Evolutionary conservation across 1,140 invertebrate species (phyloP).

Genomic region (Stenopsyche tienmushanensis): DNA sequence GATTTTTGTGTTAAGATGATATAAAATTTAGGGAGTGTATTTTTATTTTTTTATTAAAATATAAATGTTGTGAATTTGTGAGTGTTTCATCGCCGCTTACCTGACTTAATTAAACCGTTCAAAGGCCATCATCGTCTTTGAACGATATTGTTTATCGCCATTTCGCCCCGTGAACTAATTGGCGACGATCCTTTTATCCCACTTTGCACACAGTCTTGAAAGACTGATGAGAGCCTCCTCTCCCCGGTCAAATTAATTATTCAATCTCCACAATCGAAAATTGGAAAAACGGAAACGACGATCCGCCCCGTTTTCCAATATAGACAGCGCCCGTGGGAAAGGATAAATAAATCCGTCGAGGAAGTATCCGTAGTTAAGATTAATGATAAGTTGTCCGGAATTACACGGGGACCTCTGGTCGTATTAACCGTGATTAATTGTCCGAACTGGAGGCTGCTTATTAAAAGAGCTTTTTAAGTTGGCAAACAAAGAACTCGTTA

Average conservation of each 20-base stretch:
- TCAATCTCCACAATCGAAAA: not conserved
- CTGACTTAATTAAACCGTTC: not conserved
- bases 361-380: constrained; percentile 2
- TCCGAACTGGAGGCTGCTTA: not conserved
- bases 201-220: not conserved
- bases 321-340: not conserved
- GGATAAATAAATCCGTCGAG: not conserved
- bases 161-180: not conserved
- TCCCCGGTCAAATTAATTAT: not conserved
- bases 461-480: not conserved
- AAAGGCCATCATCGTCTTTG: not conserved
- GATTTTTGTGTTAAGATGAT: too few species aligned
- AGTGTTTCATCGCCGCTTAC: not conserved
- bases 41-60: too few species aligned
- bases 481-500: not conserved
- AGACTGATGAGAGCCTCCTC: not conserved
- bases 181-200: not conserved
- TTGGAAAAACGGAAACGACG: not conserved
- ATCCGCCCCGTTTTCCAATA: constrained; percentile 1
- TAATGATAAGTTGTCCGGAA: constrained; percentile 15
- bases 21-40: too few species aligned
- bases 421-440: constrained; percentile 23
- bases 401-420: not conserved
- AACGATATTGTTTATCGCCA: not conserved
- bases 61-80: too few species aligned